Conservation (phyloP, 2,797 vertebrate genomes). For the Bucorvus abyssinicus region DNA sequence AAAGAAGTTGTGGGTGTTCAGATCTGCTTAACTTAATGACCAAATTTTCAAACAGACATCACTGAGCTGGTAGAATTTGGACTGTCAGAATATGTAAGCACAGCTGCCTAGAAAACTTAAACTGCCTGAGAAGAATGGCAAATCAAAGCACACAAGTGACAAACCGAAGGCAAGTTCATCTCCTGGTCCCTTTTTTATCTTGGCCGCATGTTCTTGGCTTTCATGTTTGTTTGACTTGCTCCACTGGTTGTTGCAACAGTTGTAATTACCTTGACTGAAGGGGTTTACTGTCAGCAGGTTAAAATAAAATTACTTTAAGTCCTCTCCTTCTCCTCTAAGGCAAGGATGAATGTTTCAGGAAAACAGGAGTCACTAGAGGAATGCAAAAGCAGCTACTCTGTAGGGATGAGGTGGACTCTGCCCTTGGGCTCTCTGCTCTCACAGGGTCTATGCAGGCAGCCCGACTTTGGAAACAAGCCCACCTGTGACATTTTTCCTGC, state of each 20-base stretch:
- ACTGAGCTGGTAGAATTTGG: not conserved
- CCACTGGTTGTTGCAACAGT: not conserved
- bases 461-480: not conserved
- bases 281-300: not conserved
- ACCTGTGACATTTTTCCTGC: not conserved
- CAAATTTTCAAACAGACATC: not conserved
- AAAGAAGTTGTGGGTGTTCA: not conserved
- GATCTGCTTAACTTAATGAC: not conserved
- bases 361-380: not conserved
- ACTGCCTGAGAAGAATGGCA: not conserved
- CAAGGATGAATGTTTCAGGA: not conserved
- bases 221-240: conserved; percentile 18
- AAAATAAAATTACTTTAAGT: conserved; percentile 3
- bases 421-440: not conserved
- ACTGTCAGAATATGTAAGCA: not conserved
- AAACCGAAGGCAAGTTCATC: not conserved
- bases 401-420: not conserved
- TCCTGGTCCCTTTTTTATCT: not conserved
- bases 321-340: not conserved
- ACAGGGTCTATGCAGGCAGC: not conserved
- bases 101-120: not conserved
- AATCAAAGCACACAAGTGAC: conserved; percentile 3
- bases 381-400: not conserved
- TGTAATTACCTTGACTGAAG: conserved; percentile 7
- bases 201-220: not conserved